These are phyloP conservation scores for Neodiprion pinetum DNA, from an alignment of 1,140 invertebrate genomes.

Conservation along the genomic window DNA sequence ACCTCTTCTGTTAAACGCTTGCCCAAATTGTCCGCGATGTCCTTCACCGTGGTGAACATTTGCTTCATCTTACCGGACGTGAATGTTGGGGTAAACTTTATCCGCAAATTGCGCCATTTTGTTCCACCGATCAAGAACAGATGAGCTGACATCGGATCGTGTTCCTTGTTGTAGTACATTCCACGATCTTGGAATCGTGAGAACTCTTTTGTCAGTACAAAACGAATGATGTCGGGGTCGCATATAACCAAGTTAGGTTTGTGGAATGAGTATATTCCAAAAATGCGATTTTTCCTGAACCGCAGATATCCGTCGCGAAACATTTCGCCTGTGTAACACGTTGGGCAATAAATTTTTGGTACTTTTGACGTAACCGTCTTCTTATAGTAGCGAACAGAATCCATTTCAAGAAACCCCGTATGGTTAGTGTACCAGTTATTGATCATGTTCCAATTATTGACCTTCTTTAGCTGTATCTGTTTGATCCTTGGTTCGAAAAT, in stretches of 20 bases:
- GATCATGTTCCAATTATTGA: too few species aligned
- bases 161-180: slow-evolving; percentile 55
- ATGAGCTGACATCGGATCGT: slow-evolving; percentile 62
- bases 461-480: too few species aligned
- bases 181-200: slow-evolving; percentile 58
- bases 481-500: too few species aligned
- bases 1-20: slow-evolving; percentile 36
- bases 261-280: slow-evolving; percentile 61
- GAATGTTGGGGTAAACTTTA: slow-evolving; percentile 65
- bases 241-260: slow-evolving; percentile 57
- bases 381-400: too few species aligned
- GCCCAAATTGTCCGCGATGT: slow-evolving; percentile 52
- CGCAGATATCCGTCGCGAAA: slow-evolving; percentile 28
- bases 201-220: slow-evolving; percentile 61
- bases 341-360: background rate
- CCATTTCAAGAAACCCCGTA: too few species aligned
- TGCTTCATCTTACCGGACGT: slow-evolving; percentile 65
- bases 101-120: slow-evolving; percentile 62
- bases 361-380: background rate
- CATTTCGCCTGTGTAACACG: slow-evolving; percentile 27
- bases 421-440: too few species aligned
- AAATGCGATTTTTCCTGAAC: slow-evolving; percentile 25
- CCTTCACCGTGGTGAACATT: slow-evolving; percentile 61
- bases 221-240: slow-evolving; percentile 61
- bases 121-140: slow-evolving; percentile 58